Conservation (phyloP, 64 coral and sea anemone genomes). For the Anthopleura sola region DNA sequence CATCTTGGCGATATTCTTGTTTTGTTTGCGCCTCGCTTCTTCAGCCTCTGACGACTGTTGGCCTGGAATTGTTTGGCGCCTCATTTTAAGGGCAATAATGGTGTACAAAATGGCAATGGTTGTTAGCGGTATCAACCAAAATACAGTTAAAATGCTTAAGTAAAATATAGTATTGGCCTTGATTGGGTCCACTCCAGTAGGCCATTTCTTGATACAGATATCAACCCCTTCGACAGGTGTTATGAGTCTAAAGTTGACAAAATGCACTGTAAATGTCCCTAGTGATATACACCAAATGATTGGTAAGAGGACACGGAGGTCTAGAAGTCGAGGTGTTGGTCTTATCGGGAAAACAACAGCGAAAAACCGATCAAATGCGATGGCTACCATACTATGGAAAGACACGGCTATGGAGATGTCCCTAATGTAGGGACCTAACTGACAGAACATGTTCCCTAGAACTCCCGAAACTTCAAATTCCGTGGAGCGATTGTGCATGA, state of each 20-base stretch:
- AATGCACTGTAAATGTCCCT: background rate
- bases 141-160: background rate
- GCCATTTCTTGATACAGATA: background rate
- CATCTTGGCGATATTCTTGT: background rate
- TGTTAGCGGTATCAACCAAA: background rate
- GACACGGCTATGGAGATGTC: too few relatives aligned
- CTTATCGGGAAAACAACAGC: too few relatives aligned
- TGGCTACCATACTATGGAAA: too few relatives aligned
- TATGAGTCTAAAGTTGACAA: background rate
- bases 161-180: background rate
- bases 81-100: background rate
- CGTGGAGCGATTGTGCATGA: too few relatives aligned
- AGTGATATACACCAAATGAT: background rate
- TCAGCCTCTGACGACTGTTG: background rate
- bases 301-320: too few relatives aligned
- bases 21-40: background rate
- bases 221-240: background rate
- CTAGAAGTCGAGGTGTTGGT: too few relatives aligned
- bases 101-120: background rate
- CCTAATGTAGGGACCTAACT: background rate
- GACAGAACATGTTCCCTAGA: slow-evolving; percentile 3
- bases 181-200: background rate
- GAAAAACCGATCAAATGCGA: too few relatives aligned
- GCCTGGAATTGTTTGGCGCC: background rate
- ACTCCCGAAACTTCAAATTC: slow-evolving; percentile 5